phyloP scores from a whole-genome alignment of 37 sponge, comb jelly and placozoan genomes.

The Crambe crambe region DNA sequence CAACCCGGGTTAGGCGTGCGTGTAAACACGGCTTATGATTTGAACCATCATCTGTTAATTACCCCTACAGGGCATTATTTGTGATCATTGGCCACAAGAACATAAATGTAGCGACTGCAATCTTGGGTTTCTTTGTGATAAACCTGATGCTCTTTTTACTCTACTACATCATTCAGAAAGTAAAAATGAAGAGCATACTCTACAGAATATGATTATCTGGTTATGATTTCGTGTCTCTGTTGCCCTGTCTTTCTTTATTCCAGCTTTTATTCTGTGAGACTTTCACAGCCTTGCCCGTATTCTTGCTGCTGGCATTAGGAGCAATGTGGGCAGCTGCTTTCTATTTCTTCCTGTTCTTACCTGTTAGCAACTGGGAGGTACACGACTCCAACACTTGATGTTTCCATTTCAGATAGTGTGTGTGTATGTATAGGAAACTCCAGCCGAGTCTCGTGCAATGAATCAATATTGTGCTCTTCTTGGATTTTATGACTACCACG shows the following conservation, averaged over 20 bases:
- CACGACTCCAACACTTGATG: not conserved
- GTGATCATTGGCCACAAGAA: conserved; percentile 1
- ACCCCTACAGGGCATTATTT: not conserved
- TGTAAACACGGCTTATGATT: no score
- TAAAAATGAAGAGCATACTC: not conserved
- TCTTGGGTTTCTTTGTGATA: conserved; percentile 63
- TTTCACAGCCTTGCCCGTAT: conserved; percentile 14
- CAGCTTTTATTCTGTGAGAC: conserved; percentile 39
- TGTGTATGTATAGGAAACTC: conserved; percentile 16
- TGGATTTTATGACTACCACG: conserved; percentile 95
- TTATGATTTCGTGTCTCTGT: not conserved
- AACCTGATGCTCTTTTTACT: conserved; percentile 56
- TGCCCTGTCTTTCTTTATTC: not conserved
- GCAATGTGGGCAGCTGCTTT: conserved; percentile 59
- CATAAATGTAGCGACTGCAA: conserved; percentile 32
- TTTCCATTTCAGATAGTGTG: not conserved
- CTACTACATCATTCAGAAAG: conserved; percentile 60
- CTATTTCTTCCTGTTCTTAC: conserved; percentile 53
- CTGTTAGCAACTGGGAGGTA: conserved; percentile 71
- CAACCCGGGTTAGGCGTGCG: no score
- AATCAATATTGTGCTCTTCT: conserved; percentile 72
- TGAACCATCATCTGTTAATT: not conserved
- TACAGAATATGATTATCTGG: not conserved
- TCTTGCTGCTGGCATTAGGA: conserved; percentile 1
- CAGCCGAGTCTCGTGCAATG: conserved; percentile 69